Conservation (phyloP, 2,888 invertebrate species). For the Leucania comma region DNA sequence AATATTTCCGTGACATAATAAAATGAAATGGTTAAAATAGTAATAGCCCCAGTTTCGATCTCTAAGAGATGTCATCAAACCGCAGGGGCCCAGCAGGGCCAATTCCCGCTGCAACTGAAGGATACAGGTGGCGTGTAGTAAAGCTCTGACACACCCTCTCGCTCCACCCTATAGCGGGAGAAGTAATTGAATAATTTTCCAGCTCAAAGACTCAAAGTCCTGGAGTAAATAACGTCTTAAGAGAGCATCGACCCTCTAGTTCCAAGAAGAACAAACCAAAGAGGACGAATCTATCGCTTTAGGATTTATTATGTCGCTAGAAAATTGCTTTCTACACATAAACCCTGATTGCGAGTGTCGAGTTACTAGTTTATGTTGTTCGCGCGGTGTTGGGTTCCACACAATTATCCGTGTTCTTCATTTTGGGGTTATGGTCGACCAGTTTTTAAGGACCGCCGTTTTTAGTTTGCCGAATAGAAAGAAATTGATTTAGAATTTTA, state of each 20-base stretch:
- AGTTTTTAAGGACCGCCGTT: conserved; percentile 28
- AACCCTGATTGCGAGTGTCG: conserved; percentile 85
- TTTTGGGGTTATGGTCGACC: conserved; percentile 40
- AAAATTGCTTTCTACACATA: conserved; percentile 84
- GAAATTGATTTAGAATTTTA: conserved; percentile 10
- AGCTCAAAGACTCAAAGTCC: too few relatives aligned
- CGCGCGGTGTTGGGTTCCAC: conserved; percentile 67
- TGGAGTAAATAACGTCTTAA: too few relatives aligned
- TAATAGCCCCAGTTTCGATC: too few relatives aligned
- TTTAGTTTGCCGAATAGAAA: conserved; percentile 8
- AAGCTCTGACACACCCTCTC: too few relatives aligned
- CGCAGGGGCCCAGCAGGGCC: too few relatives aligned
- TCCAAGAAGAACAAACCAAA: conserved; percentile 62
- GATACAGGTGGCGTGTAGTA: too few relatives aligned
- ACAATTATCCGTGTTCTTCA: conserved; percentile 67
- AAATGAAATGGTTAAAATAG: too few relatives aligned
- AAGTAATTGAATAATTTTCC: too few relatives aligned
- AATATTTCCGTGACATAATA: too few relatives aligned
- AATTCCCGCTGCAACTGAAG: too few relatives aligned
- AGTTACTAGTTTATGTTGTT: conserved; percentile 78
- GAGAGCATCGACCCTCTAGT: conserved; percentile 22
- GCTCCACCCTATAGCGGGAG: too few relatives aligned
- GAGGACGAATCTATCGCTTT: conserved; percentile 82
- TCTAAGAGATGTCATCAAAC: too few relatives aligned
- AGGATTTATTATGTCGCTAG: conserved; percentile 85